Base-by-base conservation (phyloP, 1,140 invertebrate genomes). In the Trigoniulus corallinus region DNA sequence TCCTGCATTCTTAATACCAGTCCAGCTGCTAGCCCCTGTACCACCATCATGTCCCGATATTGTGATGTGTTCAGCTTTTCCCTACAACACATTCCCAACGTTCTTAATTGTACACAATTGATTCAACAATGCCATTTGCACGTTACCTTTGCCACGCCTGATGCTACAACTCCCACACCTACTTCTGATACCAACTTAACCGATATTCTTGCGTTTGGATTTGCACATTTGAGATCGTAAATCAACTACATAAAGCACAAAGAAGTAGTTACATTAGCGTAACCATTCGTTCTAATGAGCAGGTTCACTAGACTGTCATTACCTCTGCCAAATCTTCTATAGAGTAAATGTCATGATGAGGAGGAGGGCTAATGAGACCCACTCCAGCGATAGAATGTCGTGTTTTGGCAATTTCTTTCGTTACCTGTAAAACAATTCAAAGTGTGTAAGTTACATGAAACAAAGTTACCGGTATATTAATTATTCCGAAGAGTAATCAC, bases 331-430 rank as follows among this genome's bases (percentile, higher is more conserved):
- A 72, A 74, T 99, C 95, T 71, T 99, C 95, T 62, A 99, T 98
- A 29, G 91, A 96, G 69, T 99, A 99, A 66, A 98, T 98, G 64
- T 98, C 94, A 67, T 98, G 95, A 73, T 98, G 95, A 3, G 95
- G 95, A 3, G 95, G 94, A 27, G 95, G 95, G 1, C 92, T 97
- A 62, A 98, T 98, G 1, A 98, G 70, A 47, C 95, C 95, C n/a
- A 98, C 95, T 4, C 92, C 92, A 3, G 93, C 75, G 1, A 98
- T 91, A 0, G 92, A 97, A 67, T 96, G 89, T 46, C 95, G 76
- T 1, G 91, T 95, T 52, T 79, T 77, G 3, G 94, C 95, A 63
- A 99, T 98, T 47, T 95, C 91, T 60, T 85, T 80, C 0, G 91
- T 91, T 4, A 96, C 91, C 78, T 77, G 50, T 1, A 50, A 47